phyloP scores from a whole-genome alignment of 1,140 invertebrate species.

The Helicoverpa zea region DNA sequence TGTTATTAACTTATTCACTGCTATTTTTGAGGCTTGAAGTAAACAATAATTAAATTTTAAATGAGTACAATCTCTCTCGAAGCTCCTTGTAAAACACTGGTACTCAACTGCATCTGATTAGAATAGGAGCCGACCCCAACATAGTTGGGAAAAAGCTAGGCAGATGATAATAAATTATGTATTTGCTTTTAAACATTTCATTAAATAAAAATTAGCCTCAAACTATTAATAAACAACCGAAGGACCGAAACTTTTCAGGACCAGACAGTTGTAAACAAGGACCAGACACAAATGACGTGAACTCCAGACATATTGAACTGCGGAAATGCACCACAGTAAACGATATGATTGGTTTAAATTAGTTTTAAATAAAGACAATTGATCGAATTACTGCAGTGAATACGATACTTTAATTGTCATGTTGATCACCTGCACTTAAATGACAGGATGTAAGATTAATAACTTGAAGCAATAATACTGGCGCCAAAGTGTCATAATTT shows the following conservation, averaged over 20 bases:
- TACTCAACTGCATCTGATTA: too few species aligned
- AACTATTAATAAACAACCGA: too few species aligned
- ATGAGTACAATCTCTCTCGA: background rate
- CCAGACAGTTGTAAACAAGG: too few species aligned
- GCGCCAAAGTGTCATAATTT: background rate
- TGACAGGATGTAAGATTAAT: slow-evolving; percentile 7
- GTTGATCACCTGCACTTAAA: background rate
- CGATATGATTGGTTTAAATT: background rate
- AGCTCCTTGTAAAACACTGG: too few species aligned
- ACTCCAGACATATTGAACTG: background rate
- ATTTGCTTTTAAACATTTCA: too few species aligned
- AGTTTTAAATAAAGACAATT: background rate
- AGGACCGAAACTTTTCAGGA: too few species aligned
- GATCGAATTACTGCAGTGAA: slow-evolving; percentile 3
- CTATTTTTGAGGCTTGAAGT: background rate
- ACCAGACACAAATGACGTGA: too few species aligned
- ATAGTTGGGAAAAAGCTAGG: too few species aligned
- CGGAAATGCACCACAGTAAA: background rate
- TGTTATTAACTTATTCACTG: slow-evolving; percentile 5
- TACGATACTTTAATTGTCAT: slow-evolving; percentile 7
- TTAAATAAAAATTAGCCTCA: too few species aligned
- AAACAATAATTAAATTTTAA: background rate
- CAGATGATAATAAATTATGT: too few species aligned
- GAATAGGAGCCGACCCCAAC: too few species aligned
- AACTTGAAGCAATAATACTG: slow-evolving; percentile 13